phyloP scores from a whole-genome alignment of 2,113 vertebrate genomes.

The Symphodus melops region DNA sequence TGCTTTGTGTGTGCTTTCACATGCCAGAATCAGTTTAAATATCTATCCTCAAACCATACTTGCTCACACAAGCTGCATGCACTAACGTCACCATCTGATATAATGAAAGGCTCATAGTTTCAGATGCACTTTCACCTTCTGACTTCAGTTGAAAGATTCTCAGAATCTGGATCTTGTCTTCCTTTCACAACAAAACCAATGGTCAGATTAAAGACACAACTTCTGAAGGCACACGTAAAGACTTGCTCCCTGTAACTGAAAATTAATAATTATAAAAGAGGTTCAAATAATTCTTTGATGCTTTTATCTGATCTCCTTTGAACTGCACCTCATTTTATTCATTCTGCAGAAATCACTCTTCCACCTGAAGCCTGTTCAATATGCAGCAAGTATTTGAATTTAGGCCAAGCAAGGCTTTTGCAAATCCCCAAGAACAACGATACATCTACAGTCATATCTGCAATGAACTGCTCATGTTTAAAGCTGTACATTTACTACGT shows the following conservation, averaged over 20 bases:
- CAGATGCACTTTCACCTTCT: constrained; percentile 1
- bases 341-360: neutral
- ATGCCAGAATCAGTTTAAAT: constrained; percentile 22
- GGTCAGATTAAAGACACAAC: neutral
- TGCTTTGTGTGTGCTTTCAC: constrained; percentile 18
- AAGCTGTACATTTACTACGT: neutral
- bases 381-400: constrained; percentile 17
- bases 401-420: constrained; percentile 15
- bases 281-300: neutral
- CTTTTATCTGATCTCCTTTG: constrained; percentile 21
- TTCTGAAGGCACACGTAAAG: neutral
- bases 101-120: constrained; percentile 3
- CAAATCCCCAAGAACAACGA: constrained; percentile 38
- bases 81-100: neutral
- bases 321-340: neutral
- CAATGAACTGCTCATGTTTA: constrained; percentile 8
- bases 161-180: neutral
- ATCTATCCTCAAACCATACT: constrained; percentile 18
- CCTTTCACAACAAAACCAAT: neutral
- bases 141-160: neutral
- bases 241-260: neutral
- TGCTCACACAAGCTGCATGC: neutral
- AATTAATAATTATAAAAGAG: neutral
- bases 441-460: constrained; percentile 11
- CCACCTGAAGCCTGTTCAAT: constrained; percentile 9